phyloP scores from a whole-genome alignment of 2,113 vertebrate genomes.

The Osmerus eperlanus region DNA sequence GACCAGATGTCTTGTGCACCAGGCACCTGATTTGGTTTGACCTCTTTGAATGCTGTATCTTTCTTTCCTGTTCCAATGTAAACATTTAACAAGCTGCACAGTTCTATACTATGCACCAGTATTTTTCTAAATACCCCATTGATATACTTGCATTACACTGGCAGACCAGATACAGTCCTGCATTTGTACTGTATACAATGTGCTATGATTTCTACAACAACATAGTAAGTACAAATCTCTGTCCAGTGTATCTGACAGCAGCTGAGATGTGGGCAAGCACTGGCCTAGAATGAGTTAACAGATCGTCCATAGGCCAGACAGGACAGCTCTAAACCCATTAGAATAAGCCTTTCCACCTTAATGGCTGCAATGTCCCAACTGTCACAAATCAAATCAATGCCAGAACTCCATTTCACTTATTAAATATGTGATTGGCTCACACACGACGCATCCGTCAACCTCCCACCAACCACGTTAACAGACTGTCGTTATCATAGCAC shows the following conservation, averaged over 20 bases:
- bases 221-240: not conserved
- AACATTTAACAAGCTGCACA: no score
- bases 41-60: no score
- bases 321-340: constrained; percentile 57
- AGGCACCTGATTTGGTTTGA: no score
- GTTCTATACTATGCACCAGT: no score
- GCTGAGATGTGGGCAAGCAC: constrained; percentile 32
- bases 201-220: not conserved
- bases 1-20: constrained; percentile 29
- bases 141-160: no score
- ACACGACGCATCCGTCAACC: constrained; percentile 18
- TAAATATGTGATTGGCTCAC: constrained; percentile 41
- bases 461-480: constrained; percentile 32
- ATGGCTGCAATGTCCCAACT: constrained; percentile 55
- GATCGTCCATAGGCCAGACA: constrained; percentile 47
- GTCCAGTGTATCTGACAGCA: constrained; percentile 10
- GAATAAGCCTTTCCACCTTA: constrained; percentile 58
- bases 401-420: constrained; percentile 60
- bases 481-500: not conserved
- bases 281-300: constrained; percentile 43
- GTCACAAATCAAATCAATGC: constrained; percentile 61
- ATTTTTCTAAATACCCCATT: no score
- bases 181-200: not conserved
- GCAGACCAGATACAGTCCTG: not conserved
- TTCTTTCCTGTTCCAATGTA: no score